phyloP scores from a whole-genome alignment of 1,140 invertebrate genomes.

The Drosophila persimilis region DNA sequence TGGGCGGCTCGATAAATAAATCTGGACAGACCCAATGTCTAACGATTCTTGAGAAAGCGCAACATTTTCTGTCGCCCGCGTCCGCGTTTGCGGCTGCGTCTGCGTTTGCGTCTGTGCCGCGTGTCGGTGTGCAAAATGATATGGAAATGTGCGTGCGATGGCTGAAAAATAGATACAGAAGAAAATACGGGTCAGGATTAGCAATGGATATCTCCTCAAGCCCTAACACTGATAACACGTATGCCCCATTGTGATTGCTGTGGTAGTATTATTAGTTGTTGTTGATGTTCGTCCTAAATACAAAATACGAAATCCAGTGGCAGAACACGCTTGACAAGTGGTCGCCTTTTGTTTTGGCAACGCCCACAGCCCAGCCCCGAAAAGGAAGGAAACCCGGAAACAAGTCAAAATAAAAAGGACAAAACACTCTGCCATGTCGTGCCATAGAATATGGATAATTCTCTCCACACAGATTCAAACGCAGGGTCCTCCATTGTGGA shows the following conservation, averaged over 20 bases:
- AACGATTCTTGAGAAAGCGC: slow-evolving; percentile 73
- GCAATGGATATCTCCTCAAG: slow-evolving; percentile 29
- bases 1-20: slow-evolving; percentile 43
- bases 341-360: slow-evolving; percentile 58
- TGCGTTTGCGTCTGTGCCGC: slow-evolving; percentile 31
- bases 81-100: slow-evolving; percentile 29
- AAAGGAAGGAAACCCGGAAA: slow-evolving; percentile 13
- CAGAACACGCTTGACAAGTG: slow-evolving; percentile 52
- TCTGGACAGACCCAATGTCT: slow-evolving; percentile 44
- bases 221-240: slow-evolving; percentile 45
- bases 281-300: slow-evolving; percentile 23
- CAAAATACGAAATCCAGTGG: slow-evolving; percentile 31
- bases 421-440: slow-evolving; percentile 23
- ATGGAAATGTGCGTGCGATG: slow-evolving; percentile 46
- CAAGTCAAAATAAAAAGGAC: slow-evolving; percentile 16
- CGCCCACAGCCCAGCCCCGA: slow-evolving; percentile 10
- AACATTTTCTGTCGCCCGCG: slow-evolving; percentile 60
- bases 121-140: slow-evolving; percentile 61
- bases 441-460: not conserved
- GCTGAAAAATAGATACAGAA: slow-evolving; percentile 57
- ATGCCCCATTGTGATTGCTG: slow-evolving; percentile 61
- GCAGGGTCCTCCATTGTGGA: slow-evolving; percentile 14
- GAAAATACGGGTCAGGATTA: slow-evolving; percentile 45
- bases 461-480: not conserved
- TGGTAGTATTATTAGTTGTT: slow-evolving; percentile 5